phyloP scores from a whole-genome alignment of 2,113 vertebrate genomes.

The Bos javanicus region DNA sequence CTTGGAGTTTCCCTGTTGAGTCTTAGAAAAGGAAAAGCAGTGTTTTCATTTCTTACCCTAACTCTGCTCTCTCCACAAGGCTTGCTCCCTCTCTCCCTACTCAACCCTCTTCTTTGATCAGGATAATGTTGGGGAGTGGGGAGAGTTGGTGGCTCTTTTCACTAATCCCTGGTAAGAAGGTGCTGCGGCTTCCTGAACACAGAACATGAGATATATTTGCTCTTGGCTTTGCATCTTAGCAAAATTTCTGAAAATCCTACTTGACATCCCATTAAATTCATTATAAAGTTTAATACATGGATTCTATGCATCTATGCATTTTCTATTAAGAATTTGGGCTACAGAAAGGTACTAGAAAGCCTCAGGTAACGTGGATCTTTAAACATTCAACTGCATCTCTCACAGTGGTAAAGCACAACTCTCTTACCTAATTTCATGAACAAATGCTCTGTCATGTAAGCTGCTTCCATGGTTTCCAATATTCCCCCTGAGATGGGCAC shows the following conservation, averaged over 20 bases:
- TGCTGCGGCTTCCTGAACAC: neutral
- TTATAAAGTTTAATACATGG: neutral
- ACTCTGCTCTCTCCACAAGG: neutral
- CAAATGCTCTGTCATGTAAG: neutral
- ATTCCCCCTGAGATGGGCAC: neutral
- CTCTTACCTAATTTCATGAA: neutral
- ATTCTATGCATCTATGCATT: neutral
- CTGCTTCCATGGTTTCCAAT: neutral
- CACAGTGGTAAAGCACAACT: neutral
- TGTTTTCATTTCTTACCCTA: neutral
- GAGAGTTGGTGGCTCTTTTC: neutral
- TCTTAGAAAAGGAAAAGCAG: neutral
- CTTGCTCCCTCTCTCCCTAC: neutral
- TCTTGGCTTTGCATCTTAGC: neutral
- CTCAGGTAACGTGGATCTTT: neutral
- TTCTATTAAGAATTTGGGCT: neutral
- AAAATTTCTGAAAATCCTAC: neutral
- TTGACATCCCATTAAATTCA: neutral
- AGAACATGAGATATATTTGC: neutral
- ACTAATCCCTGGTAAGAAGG: neutral
- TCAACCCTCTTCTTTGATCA: neutral
- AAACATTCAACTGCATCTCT: neutral
- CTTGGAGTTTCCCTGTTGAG: neutral
- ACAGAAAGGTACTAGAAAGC: neutral
- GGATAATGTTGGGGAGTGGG: neutral